Percentiles rank a stretch among this genome's conserved stretches.
Conservation (phyloP, 2,797 vertebrate genomes). For the Sciaenops ocellatus region DNA sequence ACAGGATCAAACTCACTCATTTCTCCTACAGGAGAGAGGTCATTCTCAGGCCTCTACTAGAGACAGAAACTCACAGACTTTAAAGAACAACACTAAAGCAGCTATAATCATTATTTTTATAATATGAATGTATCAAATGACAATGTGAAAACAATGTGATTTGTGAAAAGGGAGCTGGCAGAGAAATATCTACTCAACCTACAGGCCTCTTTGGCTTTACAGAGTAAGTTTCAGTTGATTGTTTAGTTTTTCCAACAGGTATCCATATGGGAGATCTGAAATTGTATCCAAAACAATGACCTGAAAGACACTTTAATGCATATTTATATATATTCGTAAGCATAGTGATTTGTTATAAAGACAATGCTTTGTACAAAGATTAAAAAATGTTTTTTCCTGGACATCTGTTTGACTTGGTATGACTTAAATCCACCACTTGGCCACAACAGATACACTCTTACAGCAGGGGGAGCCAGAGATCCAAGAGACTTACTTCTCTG, state of each 20-base stretch:
- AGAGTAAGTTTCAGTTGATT: not conserved
- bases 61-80: slow-evolving; percentile 66
- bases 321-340: not conserved
- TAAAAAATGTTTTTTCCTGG: not conserved
- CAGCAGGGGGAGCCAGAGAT: slow-evolving; percentile 57
- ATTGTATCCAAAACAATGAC: not conserved
- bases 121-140: not conserved
- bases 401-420: not conserved
- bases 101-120: not conserved
- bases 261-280: not conserved
- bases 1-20: slow-evolving; percentile 76
- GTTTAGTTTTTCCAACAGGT: not conserved
- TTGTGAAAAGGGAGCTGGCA: not conserved
- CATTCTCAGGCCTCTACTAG: slow-evolving; percentile 68
- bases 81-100: slow-evolving; percentile 10
- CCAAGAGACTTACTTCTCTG: not conserved
- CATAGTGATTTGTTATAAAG: not conserved
- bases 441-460: not conserved
- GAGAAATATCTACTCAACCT: not conserved
- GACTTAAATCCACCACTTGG: not conserved
- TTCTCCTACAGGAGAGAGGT: slow-evolving; percentile 82
- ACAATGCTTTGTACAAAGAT: not conserved
- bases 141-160: not conserved
- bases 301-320: no score
- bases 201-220: not conserved